Evolutionary conservation across 2,113 vertebrate species (phyloP).

Genomic region (Nesoenas mayeri): DNA sequence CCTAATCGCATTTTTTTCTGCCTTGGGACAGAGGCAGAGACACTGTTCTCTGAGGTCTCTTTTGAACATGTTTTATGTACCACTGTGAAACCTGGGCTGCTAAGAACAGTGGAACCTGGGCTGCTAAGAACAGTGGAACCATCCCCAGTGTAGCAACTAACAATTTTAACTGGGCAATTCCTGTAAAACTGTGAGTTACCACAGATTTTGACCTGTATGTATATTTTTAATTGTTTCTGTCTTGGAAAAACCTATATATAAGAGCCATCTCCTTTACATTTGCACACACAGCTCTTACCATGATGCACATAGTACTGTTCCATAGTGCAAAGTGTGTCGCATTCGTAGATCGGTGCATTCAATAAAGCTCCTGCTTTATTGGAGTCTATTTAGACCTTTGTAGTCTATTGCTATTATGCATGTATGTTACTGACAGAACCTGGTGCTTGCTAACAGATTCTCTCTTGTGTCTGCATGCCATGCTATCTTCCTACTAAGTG

Average conservation of each 20-base stretch:
- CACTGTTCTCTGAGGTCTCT: not conserved
- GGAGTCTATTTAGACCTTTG: not conserved
- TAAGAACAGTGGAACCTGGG: not conserved
- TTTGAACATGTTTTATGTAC: not conserved
- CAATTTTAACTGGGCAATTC: not conserved
- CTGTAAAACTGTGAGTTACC: not conserved
- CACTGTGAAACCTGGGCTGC: not conserved
- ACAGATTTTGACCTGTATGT: not conserved
- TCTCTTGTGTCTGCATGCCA: fast-evolving
- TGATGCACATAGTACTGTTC: not conserved
- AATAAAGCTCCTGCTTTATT: not conserved
- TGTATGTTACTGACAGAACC: not conserved
- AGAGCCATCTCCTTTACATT: not conserved
- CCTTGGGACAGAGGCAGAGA: not conserved
- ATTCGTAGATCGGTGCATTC: not conserved
- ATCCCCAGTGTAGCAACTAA: not conserved
- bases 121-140: not conserved
- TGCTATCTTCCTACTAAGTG: not conserved
- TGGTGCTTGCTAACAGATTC: not conserved
- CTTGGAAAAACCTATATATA: not conserved
- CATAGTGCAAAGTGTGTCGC: not conserved
- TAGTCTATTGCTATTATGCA: not conserved
- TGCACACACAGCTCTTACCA: not conserved
- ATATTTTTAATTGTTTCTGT: not conserved
- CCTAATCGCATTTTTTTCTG: not conserved